These are phyloP conservation scores for Dicranocentrus wangi DNA, from an alignment of 2,888 invertebrate species.

Conservation along the genomic window DNA sequence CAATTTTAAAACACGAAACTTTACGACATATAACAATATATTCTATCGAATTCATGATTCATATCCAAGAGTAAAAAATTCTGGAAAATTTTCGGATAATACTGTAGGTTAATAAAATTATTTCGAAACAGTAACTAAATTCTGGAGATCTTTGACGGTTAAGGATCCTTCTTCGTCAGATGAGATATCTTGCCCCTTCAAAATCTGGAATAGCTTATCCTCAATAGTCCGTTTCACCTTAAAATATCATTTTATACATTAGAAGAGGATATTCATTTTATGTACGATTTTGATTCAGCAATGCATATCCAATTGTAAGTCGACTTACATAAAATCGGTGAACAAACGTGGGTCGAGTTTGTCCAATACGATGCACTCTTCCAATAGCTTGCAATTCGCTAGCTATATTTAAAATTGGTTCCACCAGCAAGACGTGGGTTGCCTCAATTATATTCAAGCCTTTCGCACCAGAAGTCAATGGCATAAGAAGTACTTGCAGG, in stretches of 20 bases:
- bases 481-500: slow-evolving; percentile 80
- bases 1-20: too few relatives aligned
- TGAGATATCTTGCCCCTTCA: slow-evolving; percentile 71
- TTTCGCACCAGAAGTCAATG: slow-evolving; percentile 82
- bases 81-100: too few relatives aligned
- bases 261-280: slow-evolving; percentile 4
- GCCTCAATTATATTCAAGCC: slow-evolving; percentile 87
- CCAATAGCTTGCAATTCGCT: slow-evolving; percentile 86
- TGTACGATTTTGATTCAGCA: too few relatives aligned
- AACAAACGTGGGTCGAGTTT: slow-evolving; percentile 82
- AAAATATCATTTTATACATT: slow-evolving; percentile 20
- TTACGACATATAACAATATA: too few relatives aligned
- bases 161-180: slow-evolving; percentile 72
- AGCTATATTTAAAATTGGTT: slow-evolving; percentile 83
- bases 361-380: slow-evolving; percentile 86
- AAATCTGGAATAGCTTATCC: slow-evolving; percentile 79
- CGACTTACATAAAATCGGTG: slow-evolving; percentile 82
- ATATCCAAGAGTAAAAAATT: too few relatives aligned
- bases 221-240: slow-evolving; percentile 80
- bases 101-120: too few relatives aligned
- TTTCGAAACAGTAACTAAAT: slow-evolving; percentile 59
- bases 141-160: slow-evolving; percentile 73
- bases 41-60: too few relatives aligned
- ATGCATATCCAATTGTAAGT: too few relatives aligned
- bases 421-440: slow-evolving; percentile 84